Percentiles rank a stretch among this genome's conserved stretches.
These are phyloP conservation scores for Resseliella maxima DNA, from an alignment of 2,888 invertebrate species.

Conservation along the genomic window DNA sequence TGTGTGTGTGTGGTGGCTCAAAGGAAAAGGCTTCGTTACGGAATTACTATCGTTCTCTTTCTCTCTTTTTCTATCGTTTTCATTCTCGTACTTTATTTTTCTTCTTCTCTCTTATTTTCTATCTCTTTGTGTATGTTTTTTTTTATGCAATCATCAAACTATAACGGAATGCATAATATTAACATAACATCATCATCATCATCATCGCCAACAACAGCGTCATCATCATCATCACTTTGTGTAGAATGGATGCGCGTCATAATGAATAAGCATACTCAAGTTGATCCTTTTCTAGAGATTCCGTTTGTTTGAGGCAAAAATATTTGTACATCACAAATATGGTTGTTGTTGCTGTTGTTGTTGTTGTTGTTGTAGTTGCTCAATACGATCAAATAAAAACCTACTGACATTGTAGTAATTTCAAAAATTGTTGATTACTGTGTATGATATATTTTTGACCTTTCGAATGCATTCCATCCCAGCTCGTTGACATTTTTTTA, in stretches of 20 bases:
- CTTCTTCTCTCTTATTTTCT: too few relatives aligned
- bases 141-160: constrained; percentile 6
- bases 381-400: too few relatives aligned
- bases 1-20: constrained; percentile 21
- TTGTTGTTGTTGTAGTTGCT: too few relatives aligned
- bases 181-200: constrained; percentile 9
- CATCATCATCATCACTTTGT: constrained; percentile 22
- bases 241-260: background rate
- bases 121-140: background rate
- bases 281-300: background rate
- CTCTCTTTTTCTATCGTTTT: too few relatives aligned
- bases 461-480: too few relatives aligned
- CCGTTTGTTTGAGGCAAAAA: background rate
- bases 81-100: background rate
- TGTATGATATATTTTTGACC: too few relatives aligned
- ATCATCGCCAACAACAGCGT: background rate
- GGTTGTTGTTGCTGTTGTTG: too few relatives aligned
- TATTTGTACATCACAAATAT: background rate
- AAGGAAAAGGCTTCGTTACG: background rate
- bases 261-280: constrained; percentile 26
- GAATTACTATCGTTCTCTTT: background rate
- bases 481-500: background rate
- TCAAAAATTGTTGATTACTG: too few relatives aligned
- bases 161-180: background rate
- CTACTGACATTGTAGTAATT: too few relatives aligned